phyloP scores from a whole-genome alignment of 2,888 invertebrate genomes.

The Cataglyphis cursor region DNA sequence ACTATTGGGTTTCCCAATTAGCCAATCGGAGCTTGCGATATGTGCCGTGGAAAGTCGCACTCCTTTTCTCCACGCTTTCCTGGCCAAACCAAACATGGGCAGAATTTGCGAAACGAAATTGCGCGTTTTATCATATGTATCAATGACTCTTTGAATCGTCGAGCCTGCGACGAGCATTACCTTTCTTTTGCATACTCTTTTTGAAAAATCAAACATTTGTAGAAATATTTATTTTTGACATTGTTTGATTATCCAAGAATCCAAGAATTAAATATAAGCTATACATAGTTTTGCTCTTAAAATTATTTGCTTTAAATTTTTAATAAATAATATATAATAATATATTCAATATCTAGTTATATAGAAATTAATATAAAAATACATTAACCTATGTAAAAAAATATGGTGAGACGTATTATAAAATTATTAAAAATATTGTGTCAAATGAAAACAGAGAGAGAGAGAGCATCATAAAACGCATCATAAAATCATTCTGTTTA shows the following conservation, averaged over 20 bases:
- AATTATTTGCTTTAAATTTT: neutral
- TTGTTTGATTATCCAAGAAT: neutral
- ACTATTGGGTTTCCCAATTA: conserved; percentile 87
- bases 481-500: neutral
- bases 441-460: neutral
- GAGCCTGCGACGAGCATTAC: neutral
- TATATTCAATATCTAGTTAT: neutral
- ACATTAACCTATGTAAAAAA: neutral
- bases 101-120: conserved; percentile 62
- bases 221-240: neutral
- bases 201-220: neutral
- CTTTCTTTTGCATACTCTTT: neutral
- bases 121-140: neutral
- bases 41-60: conserved; percentile 48
- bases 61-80: conserved; percentile 69
- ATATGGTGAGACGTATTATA: neutral
- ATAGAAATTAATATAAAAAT: neutral
- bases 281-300: neutral
- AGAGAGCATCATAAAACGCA: neutral
- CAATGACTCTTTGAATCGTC: neutral
- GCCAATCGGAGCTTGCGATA: conserved; percentile 83
- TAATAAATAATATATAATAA: too few relatives aligned
- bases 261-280: neutral
- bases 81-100: conserved; percentile 71
- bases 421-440: neutral